Conservation (phyloP, 2,888 invertebrate species). For the Cerastis leucographa region DNA sequence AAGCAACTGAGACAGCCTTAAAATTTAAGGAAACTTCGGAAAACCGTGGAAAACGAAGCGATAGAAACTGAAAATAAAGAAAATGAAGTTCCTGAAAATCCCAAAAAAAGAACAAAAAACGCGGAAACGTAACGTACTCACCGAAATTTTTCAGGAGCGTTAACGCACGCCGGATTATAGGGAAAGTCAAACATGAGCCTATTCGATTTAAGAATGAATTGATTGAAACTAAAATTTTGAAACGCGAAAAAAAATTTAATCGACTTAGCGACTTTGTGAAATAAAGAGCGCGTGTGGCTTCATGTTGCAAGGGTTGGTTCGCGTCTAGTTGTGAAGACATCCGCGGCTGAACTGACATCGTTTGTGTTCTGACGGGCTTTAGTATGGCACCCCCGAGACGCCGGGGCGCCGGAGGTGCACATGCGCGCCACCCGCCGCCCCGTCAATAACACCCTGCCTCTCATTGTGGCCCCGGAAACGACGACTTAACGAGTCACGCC, state of each 20-base stretch:
- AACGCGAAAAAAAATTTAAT: conserved; percentile 48
- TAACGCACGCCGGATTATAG: conserved; percentile 75
- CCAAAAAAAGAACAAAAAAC: conserved; percentile 52
- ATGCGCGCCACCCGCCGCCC: conserved; percentile 85
- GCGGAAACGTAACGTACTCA: conserved; percentile 72
- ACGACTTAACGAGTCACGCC: conserved; percentile 87
- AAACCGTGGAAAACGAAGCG: not conserved
- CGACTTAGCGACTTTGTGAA: conserved; percentile 73
- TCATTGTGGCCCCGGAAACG: conserved; percentile 88
- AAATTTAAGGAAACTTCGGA: conserved; percentile 1
- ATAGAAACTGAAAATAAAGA: conserved; percentile 7
- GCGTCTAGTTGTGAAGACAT: conserved; percentile 78
- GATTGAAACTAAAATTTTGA: conserved; percentile 19
- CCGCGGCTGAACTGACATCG: conserved; percentile 83
- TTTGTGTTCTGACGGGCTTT: conserved; percentile 82
- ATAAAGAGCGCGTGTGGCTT: conserved; percentile 72
- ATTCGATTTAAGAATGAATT: conserved; percentile 66
- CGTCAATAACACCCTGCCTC: conserved; percentile 88
- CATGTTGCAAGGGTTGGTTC: conserved; percentile 58
- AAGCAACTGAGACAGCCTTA: not conserved
- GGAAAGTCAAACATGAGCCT: conserved; percentile 80
- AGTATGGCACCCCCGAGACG: conserved; percentile 87
- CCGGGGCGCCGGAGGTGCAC: conserved; percentile 86
- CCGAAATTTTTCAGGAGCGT: conserved; percentile 75
- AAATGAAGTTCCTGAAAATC: conserved; percentile 26